Evolutionary conservation across 2,113 vertebrate species (phyloP), one percentile per base, ranked within the genome.

Genomic region (Orthonyx spaldingii): DNA sequence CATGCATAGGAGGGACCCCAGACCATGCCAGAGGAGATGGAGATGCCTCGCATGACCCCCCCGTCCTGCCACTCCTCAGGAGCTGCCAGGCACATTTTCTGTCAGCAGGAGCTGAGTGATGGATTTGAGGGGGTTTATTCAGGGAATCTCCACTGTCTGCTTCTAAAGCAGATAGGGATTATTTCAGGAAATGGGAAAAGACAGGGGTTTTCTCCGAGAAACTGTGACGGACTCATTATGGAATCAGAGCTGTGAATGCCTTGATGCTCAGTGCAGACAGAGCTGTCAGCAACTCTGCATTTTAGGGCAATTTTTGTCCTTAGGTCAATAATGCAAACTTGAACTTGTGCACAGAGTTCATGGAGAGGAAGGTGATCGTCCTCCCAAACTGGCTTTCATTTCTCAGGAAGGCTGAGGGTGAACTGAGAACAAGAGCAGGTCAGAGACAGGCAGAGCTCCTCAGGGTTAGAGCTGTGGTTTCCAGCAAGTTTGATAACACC

Each of bases 51-150:
- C 41, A 11, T 50, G 77, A 81, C 55, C 32, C 56, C 10, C 1
- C 22, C 2, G 9, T 84, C 77, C 84, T 37, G 35, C 24, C 0
- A 0, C 26, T 93, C 49, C 79, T 61, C 4, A 0, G 35, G 65
- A 78, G 70, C 61, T 78, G 59, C 7, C 1, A 53, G 68, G 42
- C 60, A 87, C 33, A 26, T 53, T 78, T 93, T 78, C 53, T 81
- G n/a, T 53, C 60, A 78, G 50, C 16, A 66, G 64, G 13, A 81
- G 68, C 17, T 60, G 79, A 82, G 42, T 42, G 60, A 78, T 66
- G 41, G 27, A 55, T 84, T 50, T 60, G 19, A 84, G 69, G 21
- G 2, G 0, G 11, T 39, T 64, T 69, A 60, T 28, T 33, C 33
- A 69, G 23, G 46, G 84, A 60, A 69, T 50, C 16, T 37, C 66